Evolutionary conservation across 2,888 invertebrate genomes (phyloP), one percentile per base, ranked within the genome.

Genomic region (Melitaea athalia): DNA sequence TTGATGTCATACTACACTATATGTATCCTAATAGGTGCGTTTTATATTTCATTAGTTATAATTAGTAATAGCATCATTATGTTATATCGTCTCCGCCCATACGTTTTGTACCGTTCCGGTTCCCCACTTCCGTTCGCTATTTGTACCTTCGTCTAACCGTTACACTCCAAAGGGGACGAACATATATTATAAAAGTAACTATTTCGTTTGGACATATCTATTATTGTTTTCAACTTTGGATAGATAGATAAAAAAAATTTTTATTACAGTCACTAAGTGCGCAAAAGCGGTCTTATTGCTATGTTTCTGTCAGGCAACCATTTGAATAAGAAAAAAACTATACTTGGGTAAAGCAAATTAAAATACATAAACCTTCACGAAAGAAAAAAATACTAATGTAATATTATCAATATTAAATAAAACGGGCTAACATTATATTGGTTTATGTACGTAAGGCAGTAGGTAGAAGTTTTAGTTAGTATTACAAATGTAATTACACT

Each of bases 101-200:
- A 80, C 87, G 86, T 88, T 91, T 91, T 90, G 87, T 90, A 86
- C 73, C 80, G 80, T 82, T 89, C 86, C 79, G 81, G 73, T 74
- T 74, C 75, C 72, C 85, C 81, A 79, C 84, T 78, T 85, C 85
- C 85, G 85, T 81, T 80, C 63, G 74, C 72, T 72, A 59, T 63
- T 64, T 61, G 66, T 47, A 68, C 24, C 24, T 24, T 2, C 59
- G 31, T 53, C 55, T 24, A 24, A 60, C 62, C 47, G 38, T 59
- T 55, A 38, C 38, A 5, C 38, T 38, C 45, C 55, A 53, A 15
- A 55, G 55, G 61, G 47, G 15, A 24, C 24, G 24, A 24, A 24
- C 24, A 12, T 60, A 61, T 47, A 55, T 45, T 33, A 55, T 11
- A 67, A 60, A 45, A 42, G 61, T 61, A 38, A 47, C 57, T 31